Conservation (phyloP, 2,888 invertebrate species). For the Stenchaetothrips biformis region DNA sequence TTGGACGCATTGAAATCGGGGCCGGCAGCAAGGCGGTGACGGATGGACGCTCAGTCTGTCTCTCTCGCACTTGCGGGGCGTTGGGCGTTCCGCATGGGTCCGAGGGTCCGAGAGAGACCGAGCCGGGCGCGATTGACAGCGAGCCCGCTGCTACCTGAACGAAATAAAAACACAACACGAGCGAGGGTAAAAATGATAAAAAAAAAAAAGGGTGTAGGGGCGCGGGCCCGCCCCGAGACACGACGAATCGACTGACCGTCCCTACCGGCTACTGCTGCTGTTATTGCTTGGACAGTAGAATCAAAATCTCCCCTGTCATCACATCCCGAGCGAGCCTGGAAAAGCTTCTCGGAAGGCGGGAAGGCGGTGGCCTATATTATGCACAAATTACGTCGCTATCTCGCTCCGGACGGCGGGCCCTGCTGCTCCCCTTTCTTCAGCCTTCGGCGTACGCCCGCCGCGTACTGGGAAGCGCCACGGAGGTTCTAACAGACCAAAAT, state of each 20-base stretch:
- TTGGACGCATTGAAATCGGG: conserved; percentile 18
- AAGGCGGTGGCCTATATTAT: background rate
- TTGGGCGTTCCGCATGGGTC: no score
- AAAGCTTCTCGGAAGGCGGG: background rate
- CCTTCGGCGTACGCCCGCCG: no score
- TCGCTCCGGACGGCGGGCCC: background rate
- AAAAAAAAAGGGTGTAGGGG: background rate
- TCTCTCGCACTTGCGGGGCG: no score
- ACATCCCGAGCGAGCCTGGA: background rate
- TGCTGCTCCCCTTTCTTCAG: no score
- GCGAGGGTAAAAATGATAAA: background rate
- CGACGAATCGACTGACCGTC: background rate
- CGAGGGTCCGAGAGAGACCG: no score
- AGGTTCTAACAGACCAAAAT: background rate
- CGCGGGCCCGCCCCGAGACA: background rate
- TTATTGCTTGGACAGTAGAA: background rate
- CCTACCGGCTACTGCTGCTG: background rate
- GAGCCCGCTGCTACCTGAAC: background rate
- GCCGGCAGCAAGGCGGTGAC: background rate
- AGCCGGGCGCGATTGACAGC: background rate
- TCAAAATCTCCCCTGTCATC: conserved; percentile 11
- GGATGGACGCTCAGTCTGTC: background rate
- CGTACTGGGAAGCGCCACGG: background rate
- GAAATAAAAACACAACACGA: background rate
- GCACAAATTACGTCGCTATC: conserved; percentile 23